Evolutionary conservation across 2,113 vertebrate species (phyloP), one percentile per base, ranked within the genome.

Genomic region (Tyrannus savana): DNA sequence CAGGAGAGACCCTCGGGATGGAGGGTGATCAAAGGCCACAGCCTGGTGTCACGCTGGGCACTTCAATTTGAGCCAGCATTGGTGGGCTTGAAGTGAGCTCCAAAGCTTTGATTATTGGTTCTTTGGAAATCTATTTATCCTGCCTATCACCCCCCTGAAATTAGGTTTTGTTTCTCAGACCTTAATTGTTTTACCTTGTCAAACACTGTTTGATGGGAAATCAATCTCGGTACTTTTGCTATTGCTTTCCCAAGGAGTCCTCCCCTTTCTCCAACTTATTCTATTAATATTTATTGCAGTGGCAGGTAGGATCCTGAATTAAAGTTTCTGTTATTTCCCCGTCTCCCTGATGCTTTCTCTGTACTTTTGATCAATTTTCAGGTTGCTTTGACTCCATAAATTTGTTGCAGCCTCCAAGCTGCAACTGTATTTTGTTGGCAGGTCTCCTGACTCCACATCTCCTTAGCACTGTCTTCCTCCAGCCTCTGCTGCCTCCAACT

Each of bases 231-330:
- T 76, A 55, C 2, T 86, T 94, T 91, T 63, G 46, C 82, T 85
- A 17, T 74, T 93, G 47, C 85, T 90, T 84, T 95, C 78, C 78
- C n/a, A 56, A 60, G 44, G 80, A 95, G 64, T 56, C 77, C 81
- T 87, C 37, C 41, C 27, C 63, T 52, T 93, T 86, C 75, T 93
- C 68, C 72, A 85, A 3, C 52, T 79, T 68, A 79, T 30, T 64
- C 71, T 74, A 93, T 93, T 93, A 90, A 83, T 96, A 93, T 96
- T 94, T 94, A 90, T 71, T 88, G 58, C 47, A 64, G 75, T 86
- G 72, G 47, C 88, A 93, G 83, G 88, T 92, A 90, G 52, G 78
- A 81, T 68, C 56, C 74, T 68, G 79, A 88, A 81, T 86, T 95
- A 85, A 90, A 92, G 60, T 88, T 92, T 77, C 93, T 86, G 41